phyloP scores from a whole-genome alignment of 1,140 invertebrate species.

The Odontomachus brunneus region DNA sequence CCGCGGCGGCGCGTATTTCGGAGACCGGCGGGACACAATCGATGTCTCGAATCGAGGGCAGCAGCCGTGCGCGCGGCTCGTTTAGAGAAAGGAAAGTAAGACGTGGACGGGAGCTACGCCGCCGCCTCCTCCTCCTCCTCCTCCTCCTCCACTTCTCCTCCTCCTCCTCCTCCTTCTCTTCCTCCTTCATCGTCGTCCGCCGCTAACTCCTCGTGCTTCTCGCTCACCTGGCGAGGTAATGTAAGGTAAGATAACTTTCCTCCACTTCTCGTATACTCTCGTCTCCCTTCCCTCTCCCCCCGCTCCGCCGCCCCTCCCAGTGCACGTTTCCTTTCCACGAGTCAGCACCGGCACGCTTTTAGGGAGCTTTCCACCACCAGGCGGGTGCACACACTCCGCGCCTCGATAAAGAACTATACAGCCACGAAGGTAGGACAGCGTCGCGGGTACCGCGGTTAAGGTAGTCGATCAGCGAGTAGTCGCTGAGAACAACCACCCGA shows the following conservation, averaged over 20 bases:
- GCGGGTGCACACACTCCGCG: conserved; percentile 30
- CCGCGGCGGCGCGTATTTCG: conserved; percentile 61
- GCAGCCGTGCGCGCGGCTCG: conserved; percentile 66
- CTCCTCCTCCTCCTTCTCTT: conserved; percentile 25
- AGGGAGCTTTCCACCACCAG: conserved; percentile 75
- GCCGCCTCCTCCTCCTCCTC: conserved; percentile 44
- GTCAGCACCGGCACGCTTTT: conserved; percentile 57
- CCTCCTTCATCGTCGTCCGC: neutral
- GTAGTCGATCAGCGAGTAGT: conserved; percentile 62
- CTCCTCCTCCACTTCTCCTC: neutral
- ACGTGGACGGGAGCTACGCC: conserved; percentile 64
- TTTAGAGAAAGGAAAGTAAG: conserved; percentile 77
- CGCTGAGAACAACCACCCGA: conserved; percentile 57
- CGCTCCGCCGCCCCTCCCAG: neutral
- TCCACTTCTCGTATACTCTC: conserved; percentile 50
- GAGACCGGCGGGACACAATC: conserved; percentile 67
- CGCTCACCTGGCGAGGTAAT: conserved; percentile 63
- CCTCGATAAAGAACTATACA: conserved; percentile 70
- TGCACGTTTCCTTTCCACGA: conserved; percentile 47
- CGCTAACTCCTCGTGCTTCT: conserved; percentile 58
- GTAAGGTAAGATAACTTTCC: conserved; percentile 51
- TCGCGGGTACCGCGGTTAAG: conserved; percentile 61
- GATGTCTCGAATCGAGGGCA: conserved; percentile 75
- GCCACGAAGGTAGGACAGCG: conserved; percentile 38
- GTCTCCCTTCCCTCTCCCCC: conserved; percentile 23